phyloP scores from a whole-genome alignment of 2,888 invertebrate species.

The Amphipyra berbera region DNA sequence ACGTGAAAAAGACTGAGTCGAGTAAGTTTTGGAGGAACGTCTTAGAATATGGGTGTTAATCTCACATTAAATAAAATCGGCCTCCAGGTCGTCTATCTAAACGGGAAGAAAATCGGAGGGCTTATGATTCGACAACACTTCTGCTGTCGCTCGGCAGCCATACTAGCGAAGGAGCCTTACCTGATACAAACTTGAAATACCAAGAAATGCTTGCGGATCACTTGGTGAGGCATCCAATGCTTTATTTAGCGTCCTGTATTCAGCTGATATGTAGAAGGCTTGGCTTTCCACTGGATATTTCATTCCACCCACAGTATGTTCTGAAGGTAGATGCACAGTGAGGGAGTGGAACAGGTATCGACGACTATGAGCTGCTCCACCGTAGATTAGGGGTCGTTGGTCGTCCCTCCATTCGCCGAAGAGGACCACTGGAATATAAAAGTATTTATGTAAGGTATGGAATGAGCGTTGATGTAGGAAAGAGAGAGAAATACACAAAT shows the following conservation, averaged over 20 bases:
- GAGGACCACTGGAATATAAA: constrained; percentile 68
- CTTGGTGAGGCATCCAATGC: constrained; percentile 66
- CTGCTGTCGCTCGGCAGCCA: too few relatives aligned
- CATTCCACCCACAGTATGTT: constrained; percentile 72
- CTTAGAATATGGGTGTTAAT: too few relatives aligned
- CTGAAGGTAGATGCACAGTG: constrained; percentile 76
- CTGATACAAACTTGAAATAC: constrained; percentile 73
- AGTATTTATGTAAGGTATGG: too few relatives aligned
- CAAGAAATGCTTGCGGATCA: constrained; percentile 78
- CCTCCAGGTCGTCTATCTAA: too few relatives aligned
- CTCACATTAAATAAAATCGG: too few relatives aligned
- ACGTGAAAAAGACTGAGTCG: too few relatives aligned
- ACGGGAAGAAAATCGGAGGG: too few relatives aligned
- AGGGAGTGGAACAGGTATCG: constrained; percentile 79
- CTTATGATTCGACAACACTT: too few relatives aligned
- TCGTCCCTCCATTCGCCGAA: constrained; percentile 69
- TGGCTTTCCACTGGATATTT: constrained; percentile 79
- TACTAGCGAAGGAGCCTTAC: constrained; percentile 55
- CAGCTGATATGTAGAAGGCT: constrained; percentile 73
- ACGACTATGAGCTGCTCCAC: constrained; percentile 78
- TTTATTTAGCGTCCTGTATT: constrained; percentile 67
- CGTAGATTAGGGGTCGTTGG: constrained; percentile 71
- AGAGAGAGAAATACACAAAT: too few relatives aligned
- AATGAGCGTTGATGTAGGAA: too few relatives aligned
- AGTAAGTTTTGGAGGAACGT: too few relatives aligned